Base-by-base conservation (phyloP, 2,113 vertebrate species). In the Hippocampus comes region DNA sequence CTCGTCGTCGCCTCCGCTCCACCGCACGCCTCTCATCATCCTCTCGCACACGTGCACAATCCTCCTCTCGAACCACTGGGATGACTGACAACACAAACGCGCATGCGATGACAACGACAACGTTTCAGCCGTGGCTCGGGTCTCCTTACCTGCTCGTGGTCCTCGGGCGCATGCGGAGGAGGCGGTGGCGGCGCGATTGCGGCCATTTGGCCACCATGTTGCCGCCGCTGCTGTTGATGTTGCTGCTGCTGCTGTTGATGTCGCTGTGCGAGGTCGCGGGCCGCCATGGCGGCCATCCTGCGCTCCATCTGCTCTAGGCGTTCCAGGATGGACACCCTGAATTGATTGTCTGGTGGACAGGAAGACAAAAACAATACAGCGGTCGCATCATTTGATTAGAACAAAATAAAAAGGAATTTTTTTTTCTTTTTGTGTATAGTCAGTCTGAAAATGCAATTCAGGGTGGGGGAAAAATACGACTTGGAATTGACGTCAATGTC, bases 11-110 rank as follows among this genome's bases (percentile, higher is more conserved):
- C 72, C 83, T 43, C 76, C 82, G 9, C 78, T 78, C 93, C 93
- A 94, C 5, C 80, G 80, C 18, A 89, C 89, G 4, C 90, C 91
- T 2, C 82, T 89, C 89, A 95, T 96, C 95, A 96, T 95, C 43
- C 87, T 88, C 82, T 95, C 94, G 70, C 95, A 95, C 64, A 96
- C 81, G 2, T 91, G 91, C 64, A 96, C 93, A 10, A 97, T 94
- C 23, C 95, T 92, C 46, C 91, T 90, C 87, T 97, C 95, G 0
- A 96, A 97, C 88, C 93, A 94, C 82, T 91, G 92, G 0, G 86
- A 75, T 0, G 87, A 85, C 75, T 88, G 81, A 72, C 0, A 61
- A 38, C 34, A 38, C 34, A 38, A 38, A 38, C 61, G 74, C 46
- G 67, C 20, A 75, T 3, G 64, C 21, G 63, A 49, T 68, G 9